These are phyloP conservation scores for Drosophila birchii DNA, from an alignment of 2,888 invertebrate species.

Conservation along the genomic window DNA sequence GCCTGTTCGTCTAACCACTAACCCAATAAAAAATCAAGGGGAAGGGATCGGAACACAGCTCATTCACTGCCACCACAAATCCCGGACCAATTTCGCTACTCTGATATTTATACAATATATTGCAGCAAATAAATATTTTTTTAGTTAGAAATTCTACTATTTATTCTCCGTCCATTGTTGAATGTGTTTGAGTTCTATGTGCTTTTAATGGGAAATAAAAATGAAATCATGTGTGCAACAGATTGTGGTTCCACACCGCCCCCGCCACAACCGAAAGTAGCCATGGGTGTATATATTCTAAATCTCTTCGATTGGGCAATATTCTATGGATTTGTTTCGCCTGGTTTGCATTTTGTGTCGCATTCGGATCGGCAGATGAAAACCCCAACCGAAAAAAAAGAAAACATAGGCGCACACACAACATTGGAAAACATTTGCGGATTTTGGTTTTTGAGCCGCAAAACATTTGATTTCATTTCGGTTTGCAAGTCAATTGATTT, in stretches of 20 bases:
- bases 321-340: conserved; percentile 34
- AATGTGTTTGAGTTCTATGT: conserved; percentile 76
- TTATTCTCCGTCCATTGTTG: conserved; percentile 34
- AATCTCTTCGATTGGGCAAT: conserved; percentile 39
- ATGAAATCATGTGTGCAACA: conserved; percentile 81
- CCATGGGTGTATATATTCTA: conserved; percentile 26
- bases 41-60: neutral
- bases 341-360: conserved; percentile 55
- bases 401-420: conserved; percentile 20
- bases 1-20: conserved; percentile 28
- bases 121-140: conserved; percentile 29
- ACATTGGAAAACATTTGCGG: conserved; percentile 59
- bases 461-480: conserved; percentile 73
- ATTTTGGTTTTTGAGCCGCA: conserved; percentile 64
- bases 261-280: conserved; percentile 6
- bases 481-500: conserved; percentile 51
- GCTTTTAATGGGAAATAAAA: conserved; percentile 79
- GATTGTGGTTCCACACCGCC: conserved; percentile 61
- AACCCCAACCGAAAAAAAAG: conserved; percentile 9
- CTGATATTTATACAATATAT: conserved; percentile 31
- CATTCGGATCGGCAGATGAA: conserved; percentile 32
- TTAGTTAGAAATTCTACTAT: conserved; percentile 20
- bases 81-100: conserved; percentile 27
- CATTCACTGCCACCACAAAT: conserved; percentile 21
- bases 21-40: conserved; percentile 33